Percentiles rank a stretch among this genome's conserved stretches.
phyloP scores from a whole-genome alignment of 2,113 vertebrate genomes.

The Megalops atlanticus region DNA sequence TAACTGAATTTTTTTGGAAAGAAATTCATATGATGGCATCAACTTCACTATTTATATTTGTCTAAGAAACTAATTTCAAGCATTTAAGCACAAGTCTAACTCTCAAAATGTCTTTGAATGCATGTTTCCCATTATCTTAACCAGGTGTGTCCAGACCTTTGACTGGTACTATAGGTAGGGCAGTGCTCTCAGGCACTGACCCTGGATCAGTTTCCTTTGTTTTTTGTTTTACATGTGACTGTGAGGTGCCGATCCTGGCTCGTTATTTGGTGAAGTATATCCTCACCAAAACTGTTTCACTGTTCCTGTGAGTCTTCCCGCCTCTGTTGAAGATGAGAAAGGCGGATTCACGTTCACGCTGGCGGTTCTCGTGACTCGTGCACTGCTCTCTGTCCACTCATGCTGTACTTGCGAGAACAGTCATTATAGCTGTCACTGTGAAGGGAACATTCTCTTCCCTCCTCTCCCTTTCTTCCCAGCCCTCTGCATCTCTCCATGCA shows the following conservation, averaged over 20 bases:
- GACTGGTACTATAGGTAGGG: no score
- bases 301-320: background rate
- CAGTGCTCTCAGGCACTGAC: background rate
- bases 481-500: no score
- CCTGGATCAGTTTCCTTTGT: background rate
- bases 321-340: background rate
- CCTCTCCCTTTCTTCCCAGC: background rate
- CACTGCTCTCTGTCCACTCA: background rate
- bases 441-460: background rate
- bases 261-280: background rate
- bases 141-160: no score
- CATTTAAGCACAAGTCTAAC: no score
- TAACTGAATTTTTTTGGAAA: no score
- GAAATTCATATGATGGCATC: no score
- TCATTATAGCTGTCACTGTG: background rate
- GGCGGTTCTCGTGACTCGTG: background rate
- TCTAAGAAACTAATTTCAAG: no score
- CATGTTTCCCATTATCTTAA: no score
- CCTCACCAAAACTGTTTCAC: background rate
- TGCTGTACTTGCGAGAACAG: background rate
- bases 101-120: no score
- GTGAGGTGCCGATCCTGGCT: background rate
- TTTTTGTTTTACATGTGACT: background rate
- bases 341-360: background rate
- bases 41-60: no score